These are phyloP conservation scores for Deilephila elpenor DNA, from an alignment of 2,888 invertebrate species.

Conservation along the genomic window DNA sequence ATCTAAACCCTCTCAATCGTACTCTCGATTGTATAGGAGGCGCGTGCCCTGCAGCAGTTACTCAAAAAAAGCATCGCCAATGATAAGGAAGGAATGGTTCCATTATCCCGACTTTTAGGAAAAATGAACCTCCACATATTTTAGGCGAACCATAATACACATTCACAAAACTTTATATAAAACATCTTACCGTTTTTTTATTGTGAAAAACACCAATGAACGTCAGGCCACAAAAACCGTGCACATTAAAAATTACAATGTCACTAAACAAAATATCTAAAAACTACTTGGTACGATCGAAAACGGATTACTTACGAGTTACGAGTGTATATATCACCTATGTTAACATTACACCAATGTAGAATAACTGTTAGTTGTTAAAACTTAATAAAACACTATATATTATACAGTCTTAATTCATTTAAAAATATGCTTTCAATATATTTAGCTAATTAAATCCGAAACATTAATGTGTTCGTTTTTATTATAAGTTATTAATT, in stretches of 20 bases:
- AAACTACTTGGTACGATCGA: constrained; percentile 24
- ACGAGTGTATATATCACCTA: constrained; percentile 34
- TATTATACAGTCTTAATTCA: constrained; percentile 75
- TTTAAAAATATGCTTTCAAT: constrained; percentile 51
- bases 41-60: too few species aligned
- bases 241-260: constrained; percentile 11
- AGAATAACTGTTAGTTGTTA: constrained; percentile 30
- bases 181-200: too few species aligned
- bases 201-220: background rate
- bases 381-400: constrained; percentile 38
- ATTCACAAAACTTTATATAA: too few species aligned
- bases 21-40: too few species aligned
- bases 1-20: too few species aligned
- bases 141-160: background rate
- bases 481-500: constrained; percentile 25
- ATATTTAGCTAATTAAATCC: constrained; percentile 41
- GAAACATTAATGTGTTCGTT: constrained; percentile 28
- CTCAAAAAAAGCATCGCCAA: background rate
- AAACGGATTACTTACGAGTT: constrained; percentile 14
- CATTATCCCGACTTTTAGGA: background rate
- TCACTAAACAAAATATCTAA: constrained; percentile 26
- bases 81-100: constrained; percentile 4
- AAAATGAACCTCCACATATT: constrained; percentile 19
- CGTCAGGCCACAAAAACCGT: constrained; percentile 22
- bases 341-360: constrained; percentile 35